phyloP scores from a whole-genome alignment of 2,888 invertebrate genomes.

The Machimus atricapillus region DNA sequence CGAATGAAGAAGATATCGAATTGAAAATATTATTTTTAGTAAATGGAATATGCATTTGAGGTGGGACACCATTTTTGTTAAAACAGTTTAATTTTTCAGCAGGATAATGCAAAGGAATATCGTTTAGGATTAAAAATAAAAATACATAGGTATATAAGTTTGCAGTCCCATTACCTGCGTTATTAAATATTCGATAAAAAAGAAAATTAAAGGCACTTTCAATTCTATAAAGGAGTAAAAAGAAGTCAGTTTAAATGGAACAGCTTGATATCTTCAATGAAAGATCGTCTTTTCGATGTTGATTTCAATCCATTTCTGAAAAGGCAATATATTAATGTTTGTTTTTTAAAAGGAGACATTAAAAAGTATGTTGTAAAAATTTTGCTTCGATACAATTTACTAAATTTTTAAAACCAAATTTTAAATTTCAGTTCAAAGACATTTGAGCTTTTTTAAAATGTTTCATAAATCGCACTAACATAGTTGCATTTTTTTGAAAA shows the following conservation, averaged over 20 bases:
- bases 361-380: neutral
- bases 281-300: neutral
- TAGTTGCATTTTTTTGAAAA: too few relatives aligned
- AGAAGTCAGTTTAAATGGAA: neutral
- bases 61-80: neutral
- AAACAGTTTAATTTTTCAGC: too few relatives aligned
- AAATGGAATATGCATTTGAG: neutral
- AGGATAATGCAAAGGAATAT: neutral
- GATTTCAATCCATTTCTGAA: neutral
- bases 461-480: too few relatives aligned
- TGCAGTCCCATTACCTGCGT: neutral
- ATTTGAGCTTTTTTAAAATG: too few relatives aligned
- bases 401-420: too few relatives aligned
- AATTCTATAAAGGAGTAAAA: neutral
- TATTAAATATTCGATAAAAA: neutral
- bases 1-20: neutral
- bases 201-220: neutral
- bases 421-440: too few relatives aligned
- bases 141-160: neutral
- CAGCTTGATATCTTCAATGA: neutral
- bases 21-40: neutral
- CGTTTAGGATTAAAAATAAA: neutral
- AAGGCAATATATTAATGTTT: neutral
- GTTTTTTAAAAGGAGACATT: neutral
- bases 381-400: neutral